phyloP scores from a whole-genome alignment of 2,797 vertebrate species.

The Rhinella marina region DNA sequence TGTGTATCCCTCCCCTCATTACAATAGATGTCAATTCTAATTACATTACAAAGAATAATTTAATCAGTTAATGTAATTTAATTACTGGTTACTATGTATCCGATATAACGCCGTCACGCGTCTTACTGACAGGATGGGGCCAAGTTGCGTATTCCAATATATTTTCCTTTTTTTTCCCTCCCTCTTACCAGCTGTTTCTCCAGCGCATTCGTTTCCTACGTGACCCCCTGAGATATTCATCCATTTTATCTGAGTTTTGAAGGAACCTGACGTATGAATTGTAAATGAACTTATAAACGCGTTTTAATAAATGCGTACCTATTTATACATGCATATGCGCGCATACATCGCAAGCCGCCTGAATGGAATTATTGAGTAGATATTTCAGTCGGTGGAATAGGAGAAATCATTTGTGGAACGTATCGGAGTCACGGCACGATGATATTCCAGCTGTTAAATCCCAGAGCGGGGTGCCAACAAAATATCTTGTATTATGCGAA shows the following conservation, averaged over 20 bases:
- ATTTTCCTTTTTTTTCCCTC: conserved; percentile 5
- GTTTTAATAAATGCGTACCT: conserved; percentile 50
- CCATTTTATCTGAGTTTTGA: conserved; percentile 43
- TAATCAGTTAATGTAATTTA: neutral
- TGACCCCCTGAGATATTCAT: conserved; percentile 47
- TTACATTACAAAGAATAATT: neutral
- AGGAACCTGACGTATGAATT: conserved; percentile 43
- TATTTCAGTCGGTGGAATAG: conserved; percentile 33
- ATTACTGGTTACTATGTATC: neutral
- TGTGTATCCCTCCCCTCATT: neutral
- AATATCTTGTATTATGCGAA: conserved; percentile 38
- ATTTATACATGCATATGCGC: conserved; percentile 51
- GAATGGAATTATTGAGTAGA: conserved; percentile 48
- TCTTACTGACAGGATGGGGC: neutral
- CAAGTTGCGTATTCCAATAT: neutral
- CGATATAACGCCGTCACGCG: neutral
- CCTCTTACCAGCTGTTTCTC: conserved; percentile 35
- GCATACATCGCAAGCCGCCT: conserved; percentile 33
- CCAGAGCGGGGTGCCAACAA: conserved; percentile 4
- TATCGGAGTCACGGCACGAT: conserved; percentile 17
- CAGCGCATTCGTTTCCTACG: conserved; percentile 23
- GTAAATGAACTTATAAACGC: conserved; percentile 50
- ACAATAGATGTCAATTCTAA: conserved; percentile 26
- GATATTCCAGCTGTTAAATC: conserved; percentile 48
- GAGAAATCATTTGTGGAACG: conserved; percentile 47